Evolutionary conservation across 37 sponge, comb jelly and placozoan species (phyloP).

Genomic region (Diacarnus erythraeanus): DNA sequence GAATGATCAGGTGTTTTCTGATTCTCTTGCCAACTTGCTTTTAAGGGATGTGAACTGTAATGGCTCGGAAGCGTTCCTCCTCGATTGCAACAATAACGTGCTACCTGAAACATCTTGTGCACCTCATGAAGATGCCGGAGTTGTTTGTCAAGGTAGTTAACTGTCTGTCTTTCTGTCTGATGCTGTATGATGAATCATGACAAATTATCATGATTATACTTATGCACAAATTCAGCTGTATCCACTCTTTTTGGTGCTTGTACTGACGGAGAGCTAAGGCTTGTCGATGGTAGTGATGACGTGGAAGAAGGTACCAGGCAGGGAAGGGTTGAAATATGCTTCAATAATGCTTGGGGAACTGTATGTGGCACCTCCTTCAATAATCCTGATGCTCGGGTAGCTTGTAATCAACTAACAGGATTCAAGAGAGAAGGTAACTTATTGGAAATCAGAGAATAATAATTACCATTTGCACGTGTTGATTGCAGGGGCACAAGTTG

Average conservation of each 20-base stretch:
- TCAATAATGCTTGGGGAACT: constrained; percentile 10
- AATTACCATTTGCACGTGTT: no score
- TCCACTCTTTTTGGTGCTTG: background rate
- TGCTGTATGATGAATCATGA: no score
- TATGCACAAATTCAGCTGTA: no score
- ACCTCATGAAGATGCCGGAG: constrained; percentile 5
- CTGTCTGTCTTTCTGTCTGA: no score
- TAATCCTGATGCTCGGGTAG: background rate
- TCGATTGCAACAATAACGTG: background rate
- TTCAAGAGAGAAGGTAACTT: background rate
- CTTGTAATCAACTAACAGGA: constrained; percentile 4
- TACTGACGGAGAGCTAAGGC: background rate
- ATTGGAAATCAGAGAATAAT: background rate
- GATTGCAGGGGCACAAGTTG: background rate
- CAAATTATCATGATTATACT: no score
- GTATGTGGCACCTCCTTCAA: background rate
- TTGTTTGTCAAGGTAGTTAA: constrained; percentile 10
- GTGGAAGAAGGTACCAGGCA: background rate
- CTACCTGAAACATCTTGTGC: background rate
- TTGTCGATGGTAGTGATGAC: background rate
- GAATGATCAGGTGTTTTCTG: constrained; percentile 23
- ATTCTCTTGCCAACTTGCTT: constrained; percentile 11
- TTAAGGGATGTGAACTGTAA: background rate
- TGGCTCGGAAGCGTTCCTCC: background rate
- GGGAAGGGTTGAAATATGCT: background rate